Percentiles rank a stretch among this genome's conserved stretches.
Evolutionary conservation across 2,888 invertebrate species (phyloP).

Genomic region (Adelognathus sp.): DNA sequence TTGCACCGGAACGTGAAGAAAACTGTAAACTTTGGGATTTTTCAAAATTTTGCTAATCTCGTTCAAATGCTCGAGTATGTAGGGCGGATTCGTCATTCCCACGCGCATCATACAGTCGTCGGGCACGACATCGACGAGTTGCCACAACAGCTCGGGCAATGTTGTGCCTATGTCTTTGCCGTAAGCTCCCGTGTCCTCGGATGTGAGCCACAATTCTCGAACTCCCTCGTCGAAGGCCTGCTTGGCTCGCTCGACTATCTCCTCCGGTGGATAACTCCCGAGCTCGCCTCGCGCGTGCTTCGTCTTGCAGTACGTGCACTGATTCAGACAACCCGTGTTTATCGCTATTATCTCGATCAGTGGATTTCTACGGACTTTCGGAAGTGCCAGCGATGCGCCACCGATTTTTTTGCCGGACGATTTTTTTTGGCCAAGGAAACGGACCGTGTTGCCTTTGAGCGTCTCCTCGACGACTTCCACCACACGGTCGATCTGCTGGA

Average conservation of each 20-base stretch:
- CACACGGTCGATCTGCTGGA: slow-evolving; percentile 98
- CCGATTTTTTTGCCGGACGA: slow-evolving; percentile 90
- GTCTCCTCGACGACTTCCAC: slow-evolving; percentile 99
- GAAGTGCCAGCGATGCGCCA: slow-evolving; percentile 93
- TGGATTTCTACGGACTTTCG: slow-evolving; percentile 97
- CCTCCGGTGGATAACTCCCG: slow-evolving; percentile 95
- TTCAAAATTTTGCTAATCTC: slow-evolving; percentile 93
- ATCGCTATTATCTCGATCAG: slow-evolving; percentile 98
- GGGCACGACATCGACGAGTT: slow-evolving; percentile 90
- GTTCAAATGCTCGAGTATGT: slow-evolving; percentile 96
- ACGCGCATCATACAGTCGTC: slow-evolving; percentile 91
- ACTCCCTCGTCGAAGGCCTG: slow-evolving; percentile 96
- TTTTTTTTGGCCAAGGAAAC: slow-evolving; percentile 91
- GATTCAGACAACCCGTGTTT: slow-evolving; percentile 98
- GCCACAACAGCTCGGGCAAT: slow-evolving; percentile 92
- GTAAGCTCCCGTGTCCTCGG: slow-evolving; percentile 99
- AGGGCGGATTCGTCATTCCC: slow-evolving; percentile 99
- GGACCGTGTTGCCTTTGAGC: slow-evolving; percentile 92
- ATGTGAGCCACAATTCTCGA: slow-evolving; percentile 98
- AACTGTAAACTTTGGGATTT: slow-evolving; percentile 96
- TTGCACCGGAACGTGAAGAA: slow-evolving; percentile 98
- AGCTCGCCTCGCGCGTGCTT: slow-evolving; percentile 98
- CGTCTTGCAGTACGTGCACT: slow-evolving; percentile 99
- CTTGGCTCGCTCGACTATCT: slow-evolving; percentile 92
- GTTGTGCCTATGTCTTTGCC: slow-evolving; percentile 96